Evolutionary conservation across 2,113 vertebrate species (phyloP), one percentile per base, ranked within the genome.

Genomic region (Melanerpes formicivorus): DNA sequence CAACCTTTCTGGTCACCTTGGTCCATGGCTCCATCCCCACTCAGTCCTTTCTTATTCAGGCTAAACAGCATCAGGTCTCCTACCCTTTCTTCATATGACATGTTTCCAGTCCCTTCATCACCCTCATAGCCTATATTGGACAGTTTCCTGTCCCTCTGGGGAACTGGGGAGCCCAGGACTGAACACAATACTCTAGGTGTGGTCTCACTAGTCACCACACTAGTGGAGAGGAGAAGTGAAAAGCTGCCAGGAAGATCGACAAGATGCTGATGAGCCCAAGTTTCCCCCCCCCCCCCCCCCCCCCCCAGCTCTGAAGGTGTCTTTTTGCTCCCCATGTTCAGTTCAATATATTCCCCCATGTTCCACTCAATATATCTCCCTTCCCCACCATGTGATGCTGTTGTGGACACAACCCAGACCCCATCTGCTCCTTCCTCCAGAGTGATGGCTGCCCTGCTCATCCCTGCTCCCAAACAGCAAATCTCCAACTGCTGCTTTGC

Each of bases 311-410:
- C 25, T 62, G 84, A 88, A 89, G 59, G 71, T 92, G 84, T 84
- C 89, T 58, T 81, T 78, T 76, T 72, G 50, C 30, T 86, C 18
- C n/a, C 37, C 5, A 1, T 4, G 2, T 55, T 80, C 34, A 50
- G 17, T 4, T 32, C 10, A 0, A 0, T 8, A 4, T 6, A 18
- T 44, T 18, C 50, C 30, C 18, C 19, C 48, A 55, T 55, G 54
- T 55, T 55, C 26, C 8, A 56, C 27, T 56, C 9, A 16, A 6
- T 56, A 17, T 27, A 16, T 56, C 14, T 26, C 27, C 8, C 14
- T 82, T 44, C 62, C 27, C 17, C 9, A 2, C 18, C 23, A 2
- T 0, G 3, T 1, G 16, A 27, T n/a, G 75, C 23, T 14, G 27
- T 1, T 65, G 72, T 42, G 83, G 69, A 6, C 75, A 42, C n/a